Evolutionary conservation across 2,797 vertebrate genomes (phyloP).

Genomic region (Petrocephalus sullivani): DNA sequence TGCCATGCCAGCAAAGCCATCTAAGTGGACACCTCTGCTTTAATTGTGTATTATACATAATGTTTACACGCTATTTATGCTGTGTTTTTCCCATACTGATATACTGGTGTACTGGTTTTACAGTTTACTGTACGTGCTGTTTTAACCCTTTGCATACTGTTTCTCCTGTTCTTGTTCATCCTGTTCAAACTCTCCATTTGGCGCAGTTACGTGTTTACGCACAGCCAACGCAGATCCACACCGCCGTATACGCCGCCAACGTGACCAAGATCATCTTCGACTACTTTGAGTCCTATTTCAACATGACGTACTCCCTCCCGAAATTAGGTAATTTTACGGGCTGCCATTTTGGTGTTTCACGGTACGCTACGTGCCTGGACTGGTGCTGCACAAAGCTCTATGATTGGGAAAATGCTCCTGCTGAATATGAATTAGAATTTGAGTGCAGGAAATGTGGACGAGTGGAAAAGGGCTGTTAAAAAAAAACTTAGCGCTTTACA

Average conservation of each 20-base stretch:
- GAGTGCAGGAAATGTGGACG: not conserved
- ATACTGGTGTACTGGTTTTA: not conserved
- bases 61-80: not conserved
- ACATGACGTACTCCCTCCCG: slow-evolving; percentile 76
- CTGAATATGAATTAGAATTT: not conserved
- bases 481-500: not conserved
- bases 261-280: slow-evolving; percentile 77
- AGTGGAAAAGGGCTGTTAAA: not conserved
- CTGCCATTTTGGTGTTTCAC: not conserved
- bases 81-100: not conserved
- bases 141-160: not conserved
- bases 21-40: not conserved
- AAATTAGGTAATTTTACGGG: slow-evolving; percentile 73
- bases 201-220: slow-evolving; percentile 81
- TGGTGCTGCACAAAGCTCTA: not conserved
- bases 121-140: not conserved
- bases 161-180: not conserved
- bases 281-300: slow-evolving; percentile 86
- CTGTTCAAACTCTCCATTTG: slow-evolving; percentile 18
- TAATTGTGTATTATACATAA: not conserved
- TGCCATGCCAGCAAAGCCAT: not conserved
- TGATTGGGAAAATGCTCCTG: not conserved
- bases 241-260: slow-evolving; percentile 77
- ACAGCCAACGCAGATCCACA: slow-evolving; percentile 72
- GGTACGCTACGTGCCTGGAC: not conserved